Percentiles rank a stretch among this genome's conserved stretches.
Conservation (phyloP, 2,797 vertebrate genomes). For the Fistularia tabacaria region DNA sequence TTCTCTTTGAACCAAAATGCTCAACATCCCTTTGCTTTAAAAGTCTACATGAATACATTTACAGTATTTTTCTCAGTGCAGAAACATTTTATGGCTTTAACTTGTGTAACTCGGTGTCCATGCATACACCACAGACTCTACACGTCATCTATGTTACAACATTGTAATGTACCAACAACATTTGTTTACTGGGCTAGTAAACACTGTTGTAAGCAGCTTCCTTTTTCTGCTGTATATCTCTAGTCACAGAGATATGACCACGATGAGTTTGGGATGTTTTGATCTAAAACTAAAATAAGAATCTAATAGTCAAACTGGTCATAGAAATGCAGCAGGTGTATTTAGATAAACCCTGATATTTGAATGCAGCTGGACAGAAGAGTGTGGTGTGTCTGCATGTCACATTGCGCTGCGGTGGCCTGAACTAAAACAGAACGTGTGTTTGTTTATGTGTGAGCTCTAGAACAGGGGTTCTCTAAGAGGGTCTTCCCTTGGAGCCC, state of each 20-base stretch:
- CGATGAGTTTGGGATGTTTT: conserved; percentile 42
- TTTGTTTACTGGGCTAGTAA: conserved; percentile 54
- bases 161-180: conserved; percentile 48
- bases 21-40: conserved; percentile 22
- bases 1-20: conserved; percentile 8
- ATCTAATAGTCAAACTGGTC: conserved; percentile 48
- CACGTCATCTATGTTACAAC: conserved; percentile 49
- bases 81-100: conserved; percentile 63
- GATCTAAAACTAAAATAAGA: conserved; percentile 43
- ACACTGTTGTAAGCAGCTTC: conserved; percentile 70
- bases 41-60: conserved; percentile 20
- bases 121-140: conserved; percentile 48
- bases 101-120: conserved; percentile 61
- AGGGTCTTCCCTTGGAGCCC: too few relatives aligned
- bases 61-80: conserved; percentile 43
- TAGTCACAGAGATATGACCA: conserved; percentile 43
- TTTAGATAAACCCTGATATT: conserved; percentile 65
- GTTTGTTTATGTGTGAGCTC: conserved; percentile 4
- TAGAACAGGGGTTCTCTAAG: not conserved
- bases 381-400: conserved; percentile 28
- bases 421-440: conserved; percentile 33
- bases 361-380: conserved; percentile 41
- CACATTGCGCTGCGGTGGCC: conserved; percentile 16
- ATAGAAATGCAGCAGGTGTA: conserved; percentile 49
- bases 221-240: conserved; percentile 42